Evolutionary conservation across 2,797 vertebrate genomes (phyloP).

Genomic region (Anomalospiza imberbis): DNA sequence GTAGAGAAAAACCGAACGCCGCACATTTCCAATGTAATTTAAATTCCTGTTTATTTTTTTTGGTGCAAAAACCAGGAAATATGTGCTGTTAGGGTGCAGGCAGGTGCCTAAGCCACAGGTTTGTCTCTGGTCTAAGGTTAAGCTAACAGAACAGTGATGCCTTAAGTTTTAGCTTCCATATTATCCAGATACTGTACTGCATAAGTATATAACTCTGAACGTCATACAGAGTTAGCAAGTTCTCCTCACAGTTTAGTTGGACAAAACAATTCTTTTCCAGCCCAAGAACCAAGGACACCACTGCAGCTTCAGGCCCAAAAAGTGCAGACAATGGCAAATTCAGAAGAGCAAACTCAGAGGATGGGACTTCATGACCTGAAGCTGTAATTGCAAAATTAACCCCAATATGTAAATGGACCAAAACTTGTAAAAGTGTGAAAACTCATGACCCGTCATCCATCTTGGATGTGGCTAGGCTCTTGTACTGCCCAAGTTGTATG

Average conservation of each 20-base stretch:
- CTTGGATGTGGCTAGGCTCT: background rate
- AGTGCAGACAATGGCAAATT: background rate
- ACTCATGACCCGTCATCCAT: background rate
- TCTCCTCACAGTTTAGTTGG: too few relatives aligned
- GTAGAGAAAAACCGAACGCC: too few relatives aligned
- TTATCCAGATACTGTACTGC: too few relatives aligned
- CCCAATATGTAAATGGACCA: background rate
- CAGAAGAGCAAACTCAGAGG: background rate
- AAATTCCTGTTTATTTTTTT: background rate
- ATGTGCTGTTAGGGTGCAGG: background rate
- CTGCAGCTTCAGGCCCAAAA: background rate
- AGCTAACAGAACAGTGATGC: background rate
- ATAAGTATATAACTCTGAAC: background rate
- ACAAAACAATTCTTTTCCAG: background rate
- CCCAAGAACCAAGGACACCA: background rate
- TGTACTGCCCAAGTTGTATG: background rate
- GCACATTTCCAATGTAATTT: background rate
- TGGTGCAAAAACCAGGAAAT: background rate
- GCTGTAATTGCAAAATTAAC: background rate
- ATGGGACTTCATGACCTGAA: too few relatives aligned
- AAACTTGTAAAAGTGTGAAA: background rate
- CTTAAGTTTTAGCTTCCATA: background rate
- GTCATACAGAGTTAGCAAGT: background rate
- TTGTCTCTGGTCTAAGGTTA: background rate
- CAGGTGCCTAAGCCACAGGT: background rate